A percentile compares a stretch with the other conserved stretches of the same genome.
Conservation (phyloP, 1,140 invertebrate species). For the Watersipora subatra region DNA sequence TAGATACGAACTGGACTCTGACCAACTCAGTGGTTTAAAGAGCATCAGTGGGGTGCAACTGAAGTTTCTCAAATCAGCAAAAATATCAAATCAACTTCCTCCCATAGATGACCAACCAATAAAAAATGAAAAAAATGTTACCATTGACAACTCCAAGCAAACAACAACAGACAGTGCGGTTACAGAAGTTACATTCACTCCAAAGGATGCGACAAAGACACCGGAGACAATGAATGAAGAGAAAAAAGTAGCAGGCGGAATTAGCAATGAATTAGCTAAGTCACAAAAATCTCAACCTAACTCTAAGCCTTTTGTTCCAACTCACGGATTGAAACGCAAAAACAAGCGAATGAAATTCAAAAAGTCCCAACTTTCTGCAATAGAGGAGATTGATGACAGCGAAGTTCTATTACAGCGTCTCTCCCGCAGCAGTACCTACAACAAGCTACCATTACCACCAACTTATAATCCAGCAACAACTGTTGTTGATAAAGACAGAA, state of each 20-base stretch:
- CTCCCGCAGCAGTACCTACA: too few species aligned
- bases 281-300: background rate
- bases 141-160: too few species aligned
- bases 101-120: background rate
- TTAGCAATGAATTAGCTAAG: background rate
- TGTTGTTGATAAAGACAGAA: too few species aligned
- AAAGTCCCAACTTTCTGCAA: background rate
- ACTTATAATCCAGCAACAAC: background rate
- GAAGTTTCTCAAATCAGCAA: background rate
- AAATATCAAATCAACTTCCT: background rate
- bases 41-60: background rate
- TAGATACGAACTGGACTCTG: background rate
- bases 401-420: background rate
- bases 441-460: background rate
- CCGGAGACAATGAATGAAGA: background rate
- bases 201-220: background rate
- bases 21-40: background rate
- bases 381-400: background rate
- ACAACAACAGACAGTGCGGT: too few species aligned
- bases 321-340: background rate
- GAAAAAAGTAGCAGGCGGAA: background rate
- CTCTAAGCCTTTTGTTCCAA: background rate
- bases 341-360: background rate
- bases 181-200: background rate
- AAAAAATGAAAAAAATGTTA: background rate